Percentiles rank a stretch among this genome's conserved stretches.
Evolutionary conservation across 2,888 invertebrate genomes (phyloP).

Genomic region (Linnaemya vulpina): DNA sequence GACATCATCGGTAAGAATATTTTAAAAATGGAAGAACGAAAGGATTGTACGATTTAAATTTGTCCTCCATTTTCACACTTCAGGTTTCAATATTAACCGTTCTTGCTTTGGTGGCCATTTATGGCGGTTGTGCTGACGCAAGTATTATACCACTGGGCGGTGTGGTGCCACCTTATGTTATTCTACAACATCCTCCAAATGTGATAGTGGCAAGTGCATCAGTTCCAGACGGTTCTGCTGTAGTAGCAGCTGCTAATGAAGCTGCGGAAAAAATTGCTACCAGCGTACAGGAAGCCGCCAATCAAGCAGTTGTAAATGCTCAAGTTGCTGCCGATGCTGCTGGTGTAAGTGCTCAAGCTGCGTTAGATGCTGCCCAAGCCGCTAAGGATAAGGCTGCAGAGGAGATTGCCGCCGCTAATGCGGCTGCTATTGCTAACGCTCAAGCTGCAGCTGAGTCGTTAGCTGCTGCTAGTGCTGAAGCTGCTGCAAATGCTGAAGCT

Average conservation of each 20-base stretch:
- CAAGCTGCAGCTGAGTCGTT: conserved; percentile 56
- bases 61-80: neutral
- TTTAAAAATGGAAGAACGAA: neutral
- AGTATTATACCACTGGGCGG: conserved; percentile 63
- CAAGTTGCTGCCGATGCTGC: conserved; percentile 70
- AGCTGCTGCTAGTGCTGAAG: conserved; percentile 49
- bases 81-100: conserved; percentile 69
- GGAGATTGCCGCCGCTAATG: conserved; percentile 53
- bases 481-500: conserved; percentile 52
- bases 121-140: conserved; percentile 43
- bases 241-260: conserved; percentile 59
- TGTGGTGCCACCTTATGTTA: conserved; percentile 59
- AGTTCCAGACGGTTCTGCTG: conserved; percentile 42
- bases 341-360: conserved; percentile 76
- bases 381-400: conserved; percentile 66
- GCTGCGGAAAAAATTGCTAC: conserved; percentile 65
- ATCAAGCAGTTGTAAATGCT: conserved; percentile 60
- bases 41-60: conserved; percentile 17
- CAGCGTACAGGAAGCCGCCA: conserved; percentile 55
- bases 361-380: conserved; percentile 47
- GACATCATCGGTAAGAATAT: conserved; percentile 70
- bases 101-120: conserved; percentile 65
- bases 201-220: conserved; percentile 62
- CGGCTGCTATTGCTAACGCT: conserved; percentile 70
- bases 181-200: conserved; percentile 54